Conservation (phyloP, 2,888 invertebrate genomes). For the Volucella zonaria region DNA sequence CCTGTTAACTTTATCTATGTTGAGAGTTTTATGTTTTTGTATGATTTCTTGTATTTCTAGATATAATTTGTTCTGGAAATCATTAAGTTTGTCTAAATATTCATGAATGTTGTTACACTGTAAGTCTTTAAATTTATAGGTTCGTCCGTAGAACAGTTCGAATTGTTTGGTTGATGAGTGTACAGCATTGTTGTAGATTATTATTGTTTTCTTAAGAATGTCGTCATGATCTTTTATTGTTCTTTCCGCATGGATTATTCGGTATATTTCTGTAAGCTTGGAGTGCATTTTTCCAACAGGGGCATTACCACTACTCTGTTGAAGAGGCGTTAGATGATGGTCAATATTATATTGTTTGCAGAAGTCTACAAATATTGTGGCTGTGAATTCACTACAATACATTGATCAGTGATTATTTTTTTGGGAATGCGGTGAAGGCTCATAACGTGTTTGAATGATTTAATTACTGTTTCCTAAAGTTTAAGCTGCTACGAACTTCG, state of each 20-base stretch:
- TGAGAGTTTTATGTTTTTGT: no score
- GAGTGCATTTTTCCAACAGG: slow-evolving; percentile 22
- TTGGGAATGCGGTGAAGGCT: no score
- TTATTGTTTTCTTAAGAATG: slow-evolving; percentile 14
- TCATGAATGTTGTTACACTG: slow-evolving; percentile 30
- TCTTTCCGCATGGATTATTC: slow-evolving; percentile 15
- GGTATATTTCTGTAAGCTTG: no score
- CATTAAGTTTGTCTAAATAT: slow-evolving; percentile 39
- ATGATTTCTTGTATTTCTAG: slow-evolving; percentile 2
- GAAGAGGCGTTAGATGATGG: slow-evolving; percentile 63
- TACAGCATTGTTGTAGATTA: slow-evolving; percentile 29
- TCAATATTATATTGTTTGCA: slow-evolving; percentile 45
- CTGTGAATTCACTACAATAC: slow-evolving; percentile 56
- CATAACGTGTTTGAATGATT: slow-evolving; percentile 17
- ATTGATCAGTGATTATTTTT: slow-evolving; percentile 49
- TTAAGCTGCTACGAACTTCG: slow-evolving; percentile 60
- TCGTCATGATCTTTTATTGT: slow-evolving; percentile 16
- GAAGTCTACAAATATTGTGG: slow-evolving; percentile 61
- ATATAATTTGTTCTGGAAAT: slow-evolving; percentile 23
- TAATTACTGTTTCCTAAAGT: slow-evolving; percentile 49
- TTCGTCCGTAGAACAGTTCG: slow-evolving; percentile 32
- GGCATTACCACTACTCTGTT: slow-evolving; percentile 63
- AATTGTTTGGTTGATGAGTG: slow-evolving; percentile 30
- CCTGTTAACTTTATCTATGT: no score
- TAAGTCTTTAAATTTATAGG: slow-evolving; percentile 26